Conservation (phyloP, 2,797 vertebrate species). For the Phoebastria nigripes region DNA sequence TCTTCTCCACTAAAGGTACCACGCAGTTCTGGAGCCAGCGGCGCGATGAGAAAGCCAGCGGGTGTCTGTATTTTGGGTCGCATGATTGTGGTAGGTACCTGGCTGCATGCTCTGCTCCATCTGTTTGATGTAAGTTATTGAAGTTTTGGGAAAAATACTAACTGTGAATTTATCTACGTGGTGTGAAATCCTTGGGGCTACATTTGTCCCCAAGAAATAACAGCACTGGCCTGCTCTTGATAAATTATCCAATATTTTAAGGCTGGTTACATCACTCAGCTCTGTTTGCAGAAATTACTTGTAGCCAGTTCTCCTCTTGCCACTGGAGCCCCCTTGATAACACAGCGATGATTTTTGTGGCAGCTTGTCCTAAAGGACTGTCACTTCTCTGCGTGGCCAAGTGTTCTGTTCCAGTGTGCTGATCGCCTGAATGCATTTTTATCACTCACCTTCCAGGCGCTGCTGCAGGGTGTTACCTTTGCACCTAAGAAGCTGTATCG, state of each 20-base stretch:
- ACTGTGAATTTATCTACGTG: background rate
- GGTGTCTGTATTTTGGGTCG: fast-evolving
- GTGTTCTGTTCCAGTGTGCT: background rate
- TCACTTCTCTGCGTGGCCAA: background rate
- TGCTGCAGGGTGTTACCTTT: background rate
- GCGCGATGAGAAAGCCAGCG: fast-evolving
- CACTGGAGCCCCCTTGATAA: background rate
- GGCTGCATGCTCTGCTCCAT: background rate
- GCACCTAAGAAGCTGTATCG: background rate
- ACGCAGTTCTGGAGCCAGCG: background rate
- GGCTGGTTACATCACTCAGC: background rate
- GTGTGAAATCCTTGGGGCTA: background rate
- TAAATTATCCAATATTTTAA: background rate
- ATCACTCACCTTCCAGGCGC: fast-evolving
- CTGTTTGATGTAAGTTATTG: background rate
- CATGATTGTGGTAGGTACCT: fast-evolving
- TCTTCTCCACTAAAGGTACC: background rate
- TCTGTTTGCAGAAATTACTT: background rate
- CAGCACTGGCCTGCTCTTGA: background rate
- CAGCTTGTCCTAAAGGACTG: background rate
- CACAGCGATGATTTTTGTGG: background rate
- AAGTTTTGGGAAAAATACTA: background rate
- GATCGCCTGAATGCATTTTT: background rate
- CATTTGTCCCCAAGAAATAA: background rate
- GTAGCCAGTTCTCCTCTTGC: background rate